Evolutionary conservation across 2,797 vertebrate species (phyloP), one percentile per base, ranked within the genome.

Genomic region (Sebastes hubbsi): DNA sequence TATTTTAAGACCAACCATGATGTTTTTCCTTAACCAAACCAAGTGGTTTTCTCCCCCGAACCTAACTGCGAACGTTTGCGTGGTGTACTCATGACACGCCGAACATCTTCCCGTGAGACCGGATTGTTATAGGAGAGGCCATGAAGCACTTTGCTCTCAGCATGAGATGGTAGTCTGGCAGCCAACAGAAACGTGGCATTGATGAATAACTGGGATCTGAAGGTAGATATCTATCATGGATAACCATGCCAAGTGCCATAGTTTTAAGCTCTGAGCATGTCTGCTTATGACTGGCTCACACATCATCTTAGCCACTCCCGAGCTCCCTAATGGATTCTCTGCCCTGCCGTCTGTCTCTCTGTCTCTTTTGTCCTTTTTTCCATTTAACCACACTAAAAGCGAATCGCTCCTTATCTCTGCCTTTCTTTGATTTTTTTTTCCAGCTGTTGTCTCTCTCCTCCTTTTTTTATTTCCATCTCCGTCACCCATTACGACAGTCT

Each of bases 211-310:
- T 20, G 59, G 66, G 68, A 85, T 88, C 78, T 78, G 59, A 77
- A 85, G 84, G 81, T 85, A 83, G 84, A 89, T 89, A 91, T 90
- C 81, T 75, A 83, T 94, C 90, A 89, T n/a, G 78, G 88, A 87
- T 90, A 89, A 93, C 66, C 75, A 85, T 29, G 78, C 55, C 80
- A 77, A 91, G 86, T 81, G 88, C 87, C 78, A 78, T 69, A 74
- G 91, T 86, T 91, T 87, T 69, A 87, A 89, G 82, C 87, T 92
- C 72, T 78, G 78, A 86, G 80, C 83, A 54, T 84, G 74, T 89
- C 85, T 86, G 73, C 88, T 88, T 86, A 88, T 82, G 88, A 92
- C 87, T 81, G 76, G 77, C 88, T 87, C 89, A 86, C 92, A 89
- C 85, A 87, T 91, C 90, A 91, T 89, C 64, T 80, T 55, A 81